These are phyloP conservation scores for Tineola bisselliella DNA, from an alignment of 2,888 invertebrate species.

Conservation along the genomic window DNA sequence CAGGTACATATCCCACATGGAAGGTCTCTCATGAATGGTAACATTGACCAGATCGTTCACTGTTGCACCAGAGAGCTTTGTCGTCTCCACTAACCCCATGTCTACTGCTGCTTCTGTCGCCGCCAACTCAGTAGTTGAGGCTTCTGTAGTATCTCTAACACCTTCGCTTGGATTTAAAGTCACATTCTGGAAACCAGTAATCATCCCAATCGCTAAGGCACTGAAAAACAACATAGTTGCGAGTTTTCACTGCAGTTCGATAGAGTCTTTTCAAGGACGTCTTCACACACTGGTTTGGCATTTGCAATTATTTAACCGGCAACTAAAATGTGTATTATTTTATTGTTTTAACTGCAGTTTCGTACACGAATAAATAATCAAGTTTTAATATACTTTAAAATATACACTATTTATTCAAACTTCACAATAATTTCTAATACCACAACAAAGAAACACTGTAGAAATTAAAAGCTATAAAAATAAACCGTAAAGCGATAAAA, in stretches of 20 bases:
- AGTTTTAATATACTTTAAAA: not conserved
- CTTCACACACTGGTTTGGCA: conserved; percentile 7
- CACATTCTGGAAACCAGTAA: conserved; percentile 55
- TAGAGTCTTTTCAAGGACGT: not conserved
- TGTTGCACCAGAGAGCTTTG: conserved; percentile 34
- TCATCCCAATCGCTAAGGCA: conserved; percentile 61
- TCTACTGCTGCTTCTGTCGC: conserved; percentile 36
- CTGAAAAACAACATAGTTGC: conserved; percentile 64
- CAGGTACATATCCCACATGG: conserved; percentile 62
- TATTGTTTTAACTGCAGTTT: not conserved
- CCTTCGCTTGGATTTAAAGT: conserved; percentile 44
- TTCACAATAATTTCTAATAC: not conserved
- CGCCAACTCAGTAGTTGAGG: conserved; percentile 28
- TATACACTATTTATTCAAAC: not conserved
- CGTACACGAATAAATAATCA: not conserved
- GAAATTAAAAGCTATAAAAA: not conserved
- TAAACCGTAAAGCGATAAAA: conserved; percentile 2
- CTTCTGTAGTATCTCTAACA: conserved; percentile 36
- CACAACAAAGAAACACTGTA: not conserved
- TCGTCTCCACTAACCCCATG: conserved; percentile 54
- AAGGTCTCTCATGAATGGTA: conserved; percentile 49
- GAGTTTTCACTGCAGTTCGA: conserved; percentile 7
- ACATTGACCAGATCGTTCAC: conserved; percentile 50
- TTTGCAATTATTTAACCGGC: not conserved
- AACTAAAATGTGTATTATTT: not conserved